Conservation (phyloP, 2,888 invertebrate species). For the Ectemnius cavifrons region DNA sequence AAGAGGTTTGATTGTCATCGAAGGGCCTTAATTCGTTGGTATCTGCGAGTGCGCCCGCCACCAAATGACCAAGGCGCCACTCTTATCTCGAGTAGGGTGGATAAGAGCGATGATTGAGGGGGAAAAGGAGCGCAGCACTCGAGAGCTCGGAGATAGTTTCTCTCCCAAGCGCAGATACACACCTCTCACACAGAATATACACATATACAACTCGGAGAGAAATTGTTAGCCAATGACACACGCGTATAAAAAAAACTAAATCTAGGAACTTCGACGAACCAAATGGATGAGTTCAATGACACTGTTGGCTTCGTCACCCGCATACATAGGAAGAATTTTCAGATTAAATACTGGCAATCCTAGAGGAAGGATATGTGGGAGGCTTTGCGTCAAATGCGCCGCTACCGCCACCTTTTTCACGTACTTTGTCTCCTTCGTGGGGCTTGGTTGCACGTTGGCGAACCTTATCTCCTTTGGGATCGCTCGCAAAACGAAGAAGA, state of each 20-base stretch:
- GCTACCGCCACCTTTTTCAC: too few relatives aligned
- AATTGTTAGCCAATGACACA: constrained; percentile 52
- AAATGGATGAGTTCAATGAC: not conserved
- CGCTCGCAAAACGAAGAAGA: constrained; percentile 15
- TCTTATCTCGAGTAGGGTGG: constrained; percentile 68
- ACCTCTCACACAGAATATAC: too few relatives aligned
- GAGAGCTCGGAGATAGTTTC: constrained; percentile 41
- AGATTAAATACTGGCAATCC: not conserved
- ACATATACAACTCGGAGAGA: constrained; percentile 10
- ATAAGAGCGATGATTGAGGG: constrained; percentile 71
- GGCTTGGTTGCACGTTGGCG: too few relatives aligned
- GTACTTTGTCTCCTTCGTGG: too few relatives aligned
- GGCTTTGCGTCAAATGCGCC: too few relatives aligned
- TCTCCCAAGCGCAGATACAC: too few relatives aligned
- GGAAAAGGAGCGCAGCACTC: constrained; percentile 63
- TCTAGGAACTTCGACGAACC: too few relatives aligned
- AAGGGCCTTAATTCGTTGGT: constrained; percentile 61
- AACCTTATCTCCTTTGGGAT: not conserved
- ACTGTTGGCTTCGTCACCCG: not conserved
- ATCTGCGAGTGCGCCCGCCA: constrained; percentile 46
- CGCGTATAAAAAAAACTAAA: not conserved
- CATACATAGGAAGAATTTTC: not conserved
- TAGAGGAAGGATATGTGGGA: too few relatives aligned
- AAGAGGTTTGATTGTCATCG: constrained; percentile 62
- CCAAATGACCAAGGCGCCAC: constrained; percentile 72